Evolutionary conservation across 2,113 vertebrate species (phyloP), one percentile per base, ranked within the genome.

Genomic region (Cromileptes altivelis): DNA sequence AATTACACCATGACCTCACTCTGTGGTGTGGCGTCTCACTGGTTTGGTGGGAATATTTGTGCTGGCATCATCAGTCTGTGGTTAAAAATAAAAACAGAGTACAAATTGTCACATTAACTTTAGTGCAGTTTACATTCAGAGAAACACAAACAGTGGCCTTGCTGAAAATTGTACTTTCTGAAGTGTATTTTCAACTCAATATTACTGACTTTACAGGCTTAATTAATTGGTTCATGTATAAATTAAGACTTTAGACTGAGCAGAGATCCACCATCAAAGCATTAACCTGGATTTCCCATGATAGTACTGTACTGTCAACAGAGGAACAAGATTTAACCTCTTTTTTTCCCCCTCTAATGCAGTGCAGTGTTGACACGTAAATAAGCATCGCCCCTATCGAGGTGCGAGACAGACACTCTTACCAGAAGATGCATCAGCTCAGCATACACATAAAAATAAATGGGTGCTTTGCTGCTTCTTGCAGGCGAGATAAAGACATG

Each of bases 1-100:
- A 75, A 64, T 74, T 55, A 71, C 49, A 82, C 62, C 69, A 75
- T 85, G 80, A 85, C 62, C 57, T 89, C 87, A 85, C 37, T 64
- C n/a, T 78, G 53, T 60, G 60, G 40, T 73, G 19, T 11, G 74
- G 21, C 62, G 17, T 7, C 55, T 21, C 42, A 60, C 37, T 45
- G 61, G 23, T 50, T 58, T 63, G 7, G 4, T 56, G 55, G 47
- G 18, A 65, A 80, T 70, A 77, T 47, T 52, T 84, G 4, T 68
- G 63, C 55, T 63, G 67, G 33, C 56, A 65, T 81, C 69, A 82
- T 81, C 58, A 75, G 42, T 60, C 23, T 70, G 23, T 62, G 19
- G 7, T 80, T 50, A 40, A 77, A 78, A 53, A 55, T 4, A 55
- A 65, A 72, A 56, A 27, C 8, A 40, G 2, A 45, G 21, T 6